Evolutionary conservation across 2,797 vertebrate genomes (phyloP).

Genomic region (Sebastes wilsoni): DNA sequence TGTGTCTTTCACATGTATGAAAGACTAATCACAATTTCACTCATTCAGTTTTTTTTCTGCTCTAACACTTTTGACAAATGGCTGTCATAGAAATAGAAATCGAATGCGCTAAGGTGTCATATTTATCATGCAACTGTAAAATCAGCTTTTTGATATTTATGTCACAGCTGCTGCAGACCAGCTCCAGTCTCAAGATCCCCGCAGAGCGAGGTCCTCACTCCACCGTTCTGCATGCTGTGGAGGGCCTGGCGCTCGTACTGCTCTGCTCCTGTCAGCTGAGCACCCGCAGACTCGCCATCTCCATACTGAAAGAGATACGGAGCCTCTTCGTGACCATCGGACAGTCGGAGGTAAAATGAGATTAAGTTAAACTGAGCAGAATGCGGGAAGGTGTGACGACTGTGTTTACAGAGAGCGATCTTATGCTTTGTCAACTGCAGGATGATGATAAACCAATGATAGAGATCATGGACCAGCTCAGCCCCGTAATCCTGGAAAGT

Average conservation of each 20-base stretch:
- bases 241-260: constrained; percentile 93
- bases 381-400: not conserved
- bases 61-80: not conserved
- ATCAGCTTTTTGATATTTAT: not conserved
- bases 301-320: constrained; percentile 93
- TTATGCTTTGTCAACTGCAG: constrained; percentile 68
- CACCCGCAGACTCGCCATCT: constrained; percentile 91
- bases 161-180: constrained; percentile 67
- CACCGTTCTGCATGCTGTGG: constrained; percentile 92
- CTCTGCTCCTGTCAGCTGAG: constrained; percentile 96
- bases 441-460: constrained; percentile 98
- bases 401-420: not conserved
- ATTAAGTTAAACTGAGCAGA: not conserved
- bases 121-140: not conserved
- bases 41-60: not conserved
- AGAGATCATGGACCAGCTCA: constrained; percentile 96
- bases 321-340: constrained; percentile 91
- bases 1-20: not conserved
- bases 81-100: not conserved
- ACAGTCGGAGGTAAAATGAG: constrained; percentile 89
- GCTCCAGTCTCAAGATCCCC: constrained; percentile 84
- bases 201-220: constrained; percentile 91
- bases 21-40: not conserved
- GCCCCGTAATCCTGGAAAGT: constrained; percentile 93
- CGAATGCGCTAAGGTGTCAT: accelerated